Evolutionary conservation across 2,797 vertebrate genomes (phyloP), one percentile per base, ranked within the genome.

Genomic region (Gadopsis marmoratus): DNA sequence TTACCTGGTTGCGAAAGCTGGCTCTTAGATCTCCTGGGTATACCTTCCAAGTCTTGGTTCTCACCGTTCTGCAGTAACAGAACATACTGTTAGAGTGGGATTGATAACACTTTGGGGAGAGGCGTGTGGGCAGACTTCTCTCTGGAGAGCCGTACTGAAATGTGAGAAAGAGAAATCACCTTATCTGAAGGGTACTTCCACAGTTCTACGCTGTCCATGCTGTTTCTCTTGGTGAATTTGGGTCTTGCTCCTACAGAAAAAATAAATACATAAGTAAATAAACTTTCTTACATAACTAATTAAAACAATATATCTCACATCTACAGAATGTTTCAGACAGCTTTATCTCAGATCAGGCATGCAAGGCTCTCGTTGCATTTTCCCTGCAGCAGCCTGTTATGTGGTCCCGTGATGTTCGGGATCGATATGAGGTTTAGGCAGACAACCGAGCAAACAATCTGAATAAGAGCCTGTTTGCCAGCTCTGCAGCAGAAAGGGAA

Each of bases 181-280:
- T 97, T 98, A 72, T 97, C 97, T 72, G 95, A 94, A 10, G 96
- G 94, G 76, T 96, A 97, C 65, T 97, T 96, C 93, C 97, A 96
- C 60, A 97, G 89, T 26, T 98, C 97, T 41, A 98, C 95, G 83
- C 96, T 97, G 92, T 97, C 97, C 86, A 96, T 95, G 77, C 96
- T 97, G 94, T 94, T 96, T 80, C 95, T 95, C 84, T 97, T 97
- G 8, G 92, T 95, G 90, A 96, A 95, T 89, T 99, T 99, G 73
- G 98, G 98, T 84, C 97, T 95, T 75, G 98, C 98, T 59, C 98
- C 98, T 99, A 86, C 19, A 88, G 65, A 79, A 72, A 5, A 84
- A 74, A 31, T 56, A 47, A 7, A 68, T 10, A 21, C 1, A 51
- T 71, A 62, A 81, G 56, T 39, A 86, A 86, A 77, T 2, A 7